These are phyloP conservation scores for Cryptophagus acutangulus DNA, from an alignment of 2,888 invertebrate species.

Conservation along the genomic window DNA sequence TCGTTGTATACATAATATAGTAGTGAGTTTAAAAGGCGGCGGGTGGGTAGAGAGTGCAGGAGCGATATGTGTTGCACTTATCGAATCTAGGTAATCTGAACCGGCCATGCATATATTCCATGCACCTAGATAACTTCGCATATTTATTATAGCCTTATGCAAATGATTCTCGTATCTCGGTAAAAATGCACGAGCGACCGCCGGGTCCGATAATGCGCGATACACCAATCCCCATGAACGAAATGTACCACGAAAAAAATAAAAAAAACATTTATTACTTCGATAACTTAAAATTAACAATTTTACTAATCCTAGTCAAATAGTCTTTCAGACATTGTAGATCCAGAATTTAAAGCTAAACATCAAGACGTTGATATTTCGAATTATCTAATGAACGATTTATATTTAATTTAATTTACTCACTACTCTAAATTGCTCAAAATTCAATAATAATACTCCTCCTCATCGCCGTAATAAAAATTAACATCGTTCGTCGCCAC, in stretches of 20 bases:
- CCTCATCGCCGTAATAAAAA: slow-evolving; percentile 33
- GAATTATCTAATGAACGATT: too few species aligned
- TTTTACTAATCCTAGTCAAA: too few species aligned
- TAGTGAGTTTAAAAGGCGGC: too few species aligned
- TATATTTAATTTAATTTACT: too few species aligned
- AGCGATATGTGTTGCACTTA: slow-evolving; percentile 28
- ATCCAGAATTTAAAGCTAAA: too few species aligned
- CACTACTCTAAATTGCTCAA: slow-evolving; percentile 2
- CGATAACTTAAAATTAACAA: too few species aligned
- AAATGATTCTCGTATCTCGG: slow-evolving; percentile 43
- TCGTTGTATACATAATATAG: too few species aligned
- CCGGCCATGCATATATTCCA: slow-evolving; percentile 39
- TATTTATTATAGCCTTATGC: slow-evolving; percentile 48
- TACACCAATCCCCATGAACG: slow-evolving; percentile 38
- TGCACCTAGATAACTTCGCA: slow-evolving; percentile 45
- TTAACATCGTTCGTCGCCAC: slow-evolving; percentile 25
- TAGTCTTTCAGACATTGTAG: too few species aligned
- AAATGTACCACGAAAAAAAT: too few species aligned
- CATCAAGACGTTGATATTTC: too few species aligned
- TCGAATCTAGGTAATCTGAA: slow-evolving; percentile 44
- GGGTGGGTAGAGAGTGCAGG: slow-evolving; percentile 1
- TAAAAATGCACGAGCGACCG: slow-evolving; percentile 44
- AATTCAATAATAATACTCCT: slow-evolving; percentile 27
- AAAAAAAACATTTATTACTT: too few species aligned
- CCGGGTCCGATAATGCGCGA: slow-evolving; percentile 32